These are phyloP conservation scores for Gorsachius goisagi DNA, from an alignment of 2,113 vertebrate species.

Conservation along the genomic window DNA sequence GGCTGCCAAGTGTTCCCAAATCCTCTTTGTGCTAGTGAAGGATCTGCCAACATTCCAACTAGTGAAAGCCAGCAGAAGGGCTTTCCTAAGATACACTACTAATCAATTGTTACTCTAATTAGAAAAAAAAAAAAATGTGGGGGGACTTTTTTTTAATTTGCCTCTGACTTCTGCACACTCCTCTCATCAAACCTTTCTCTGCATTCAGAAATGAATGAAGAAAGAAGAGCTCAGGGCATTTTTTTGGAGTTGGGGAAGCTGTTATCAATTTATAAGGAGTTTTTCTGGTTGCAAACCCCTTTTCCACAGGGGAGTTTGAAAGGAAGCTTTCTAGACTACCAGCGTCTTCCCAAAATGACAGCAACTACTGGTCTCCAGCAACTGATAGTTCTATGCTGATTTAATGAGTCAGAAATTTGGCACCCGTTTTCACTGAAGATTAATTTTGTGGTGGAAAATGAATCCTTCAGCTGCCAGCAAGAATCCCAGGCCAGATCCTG, in stretches of 20 bases:
- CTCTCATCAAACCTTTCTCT: not conserved
- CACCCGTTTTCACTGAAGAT: not conserved
- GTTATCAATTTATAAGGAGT: not conserved
- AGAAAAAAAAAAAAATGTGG: not conserved
- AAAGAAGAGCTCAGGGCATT: not conserved
- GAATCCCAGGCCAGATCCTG: not conserved
- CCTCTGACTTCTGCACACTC: not conserved
- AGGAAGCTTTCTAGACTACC: not conserved
- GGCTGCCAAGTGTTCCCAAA: not conserved
- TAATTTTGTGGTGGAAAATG: not conserved
- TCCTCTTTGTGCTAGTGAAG: not conserved
- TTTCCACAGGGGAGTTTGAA: not conserved
- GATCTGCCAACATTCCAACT: not conserved
- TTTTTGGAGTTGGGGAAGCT: not conserved
- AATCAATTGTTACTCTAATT: not conserved
- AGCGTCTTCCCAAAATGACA: accelerated
- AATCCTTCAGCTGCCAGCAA: not conserved
- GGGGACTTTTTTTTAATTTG: accelerated
- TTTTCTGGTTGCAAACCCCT: not conserved
- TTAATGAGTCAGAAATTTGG: not conserved
- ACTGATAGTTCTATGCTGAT: not conserved
- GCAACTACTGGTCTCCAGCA: not conserved
- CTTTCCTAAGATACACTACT: not conserved
- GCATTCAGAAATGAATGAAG: not conserved
- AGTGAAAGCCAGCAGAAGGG: not conserved